These are phyloP conservation scores for Nipponia nippon DNA, from an alignment of 2,113 vertebrate genomes.

Conservation along the genomic window DNA sequence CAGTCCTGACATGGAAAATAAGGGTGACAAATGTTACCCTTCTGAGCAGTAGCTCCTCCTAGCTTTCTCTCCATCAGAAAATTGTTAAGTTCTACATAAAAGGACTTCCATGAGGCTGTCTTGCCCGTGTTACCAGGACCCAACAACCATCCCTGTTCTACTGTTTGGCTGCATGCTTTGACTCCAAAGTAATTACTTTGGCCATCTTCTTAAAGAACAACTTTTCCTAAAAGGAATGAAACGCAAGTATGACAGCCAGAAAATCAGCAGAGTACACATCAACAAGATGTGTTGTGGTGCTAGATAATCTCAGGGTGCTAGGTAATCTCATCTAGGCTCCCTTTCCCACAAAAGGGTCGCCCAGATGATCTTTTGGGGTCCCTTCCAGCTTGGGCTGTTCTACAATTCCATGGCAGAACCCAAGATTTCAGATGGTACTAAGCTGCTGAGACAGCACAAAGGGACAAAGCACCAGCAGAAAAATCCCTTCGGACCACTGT, in stretches of 20 bases:
- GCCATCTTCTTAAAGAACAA: not conserved
- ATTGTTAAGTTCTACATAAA: not conserved
- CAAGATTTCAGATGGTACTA: not conserved
- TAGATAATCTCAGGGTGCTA: not conserved
- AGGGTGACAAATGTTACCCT: not conserved
- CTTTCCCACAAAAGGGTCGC: not conserved
- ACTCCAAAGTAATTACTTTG: not conserved
- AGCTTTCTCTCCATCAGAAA: too few species aligned
- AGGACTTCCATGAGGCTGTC: not conserved
- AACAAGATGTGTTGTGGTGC: not conserved
- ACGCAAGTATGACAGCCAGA: not conserved
- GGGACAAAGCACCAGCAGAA: not conserved
- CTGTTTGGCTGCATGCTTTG: not conserved
- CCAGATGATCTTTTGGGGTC: not conserved
- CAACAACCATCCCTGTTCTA: not conserved
- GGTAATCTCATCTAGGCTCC: not conserved
- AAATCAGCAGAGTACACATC: not conserved
- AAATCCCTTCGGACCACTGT: not conserved
- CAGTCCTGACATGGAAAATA: not conserved
- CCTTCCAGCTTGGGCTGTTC: not conserved
- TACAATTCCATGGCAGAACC: not conserved
- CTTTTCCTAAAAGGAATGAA: not conserved
- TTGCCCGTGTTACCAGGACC: not conserved
- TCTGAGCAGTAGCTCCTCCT: not conserved
- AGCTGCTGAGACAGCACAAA: not conserved